Percentiles rank a stretch among this genome's conserved stretches.
These are phyloP conservation scores for Patella caerulea DNA, from an alignment of 2,888 invertebrate species.

Conservation along the genomic window DNA sequence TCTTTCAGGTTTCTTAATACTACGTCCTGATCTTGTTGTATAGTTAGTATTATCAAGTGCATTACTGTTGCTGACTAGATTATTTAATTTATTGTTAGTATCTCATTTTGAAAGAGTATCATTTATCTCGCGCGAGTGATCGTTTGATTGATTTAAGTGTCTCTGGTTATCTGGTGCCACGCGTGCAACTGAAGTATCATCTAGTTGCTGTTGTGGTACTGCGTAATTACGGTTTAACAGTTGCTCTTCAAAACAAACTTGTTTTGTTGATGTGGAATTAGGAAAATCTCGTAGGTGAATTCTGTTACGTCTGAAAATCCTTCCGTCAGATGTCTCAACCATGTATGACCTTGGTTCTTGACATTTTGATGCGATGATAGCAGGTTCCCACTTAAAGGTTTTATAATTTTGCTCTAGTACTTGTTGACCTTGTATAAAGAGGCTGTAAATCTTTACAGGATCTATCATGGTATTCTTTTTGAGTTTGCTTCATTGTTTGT, in stretches of 20 bases:
- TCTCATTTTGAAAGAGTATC: no score
- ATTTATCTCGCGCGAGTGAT: no score
- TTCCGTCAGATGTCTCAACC: background rate
- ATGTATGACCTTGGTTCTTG: slow-evolving; percentile 13
- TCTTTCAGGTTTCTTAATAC: background rate
- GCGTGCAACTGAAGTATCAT: background rate
- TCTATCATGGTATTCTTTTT: slow-evolving; percentile 1
- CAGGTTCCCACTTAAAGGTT: slow-evolving; percentile 5
- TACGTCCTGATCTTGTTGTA: background rate
- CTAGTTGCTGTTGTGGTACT: background rate
- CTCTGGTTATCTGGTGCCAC: no score
- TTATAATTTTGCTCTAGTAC: slow-evolving; percentile 3
- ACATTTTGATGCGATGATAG: background rate
- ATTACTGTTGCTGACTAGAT: no score
- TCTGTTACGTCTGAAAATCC: background rate
- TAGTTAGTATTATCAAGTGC: background rate
- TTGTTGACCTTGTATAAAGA: background rate
- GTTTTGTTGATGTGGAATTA: background rate
- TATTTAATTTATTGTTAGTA: no score
- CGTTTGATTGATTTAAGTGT: no score
- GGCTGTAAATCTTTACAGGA: background rate
- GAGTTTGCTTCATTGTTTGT: background rate
- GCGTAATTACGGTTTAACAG: background rate
- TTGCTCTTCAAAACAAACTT: no score
- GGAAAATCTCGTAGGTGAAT: background rate